Evolutionary conservation across 1,140 invertebrate genomes (phyloP), one percentile per base, ranked within the genome.

Genomic region (Nautilus pompilius): DNA sequence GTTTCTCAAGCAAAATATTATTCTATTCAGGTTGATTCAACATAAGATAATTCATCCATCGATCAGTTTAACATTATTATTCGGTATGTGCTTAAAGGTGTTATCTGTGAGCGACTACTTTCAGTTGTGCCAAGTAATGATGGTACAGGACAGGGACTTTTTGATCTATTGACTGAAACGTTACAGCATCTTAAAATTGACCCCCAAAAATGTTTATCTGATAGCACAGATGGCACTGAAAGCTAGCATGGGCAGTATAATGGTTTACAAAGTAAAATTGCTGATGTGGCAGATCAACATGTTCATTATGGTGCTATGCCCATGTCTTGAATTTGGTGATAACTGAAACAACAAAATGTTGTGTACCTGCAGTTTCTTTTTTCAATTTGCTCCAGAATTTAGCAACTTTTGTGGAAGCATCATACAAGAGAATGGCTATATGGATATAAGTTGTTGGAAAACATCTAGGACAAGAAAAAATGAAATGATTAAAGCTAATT

Each of bases 401-500:
- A 20, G 20, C 10, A 17, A 8, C 8, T 49, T 49, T 49, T 49
- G 20, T 22, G 20, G 26, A 49, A 22, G 20, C 20, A 22, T 49
- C 13, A 13, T 2, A 17, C 26, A 49, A 49, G 10, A 22, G 48
- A 49, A 22, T 49, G 20, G 2, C 48, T 49, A 24, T 49, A 2
- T 49, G 48, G 20, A 49, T 49, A 49, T 10, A 49, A 49, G 48
- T 49, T 49, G 48, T 49, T 49, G 48, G 48, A 22, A 17, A 49
- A 49, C 48, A 49, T 49, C 20, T 49, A 49, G 20, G 48, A 49
- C 20, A 13, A 49, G 48, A 49, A 49, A 49, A 49, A 49, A 22
- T 49, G 48, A 49, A 49, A 20, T 24, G 26, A 2, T 20, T 22
- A 20, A 49, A 49, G 20, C 20, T 49, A 49, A 49, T 49, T 17